Evolutionary conservation across 2,888 invertebrate genomes (phyloP).

Genomic region (Slavum lentiscoides): DNA sequence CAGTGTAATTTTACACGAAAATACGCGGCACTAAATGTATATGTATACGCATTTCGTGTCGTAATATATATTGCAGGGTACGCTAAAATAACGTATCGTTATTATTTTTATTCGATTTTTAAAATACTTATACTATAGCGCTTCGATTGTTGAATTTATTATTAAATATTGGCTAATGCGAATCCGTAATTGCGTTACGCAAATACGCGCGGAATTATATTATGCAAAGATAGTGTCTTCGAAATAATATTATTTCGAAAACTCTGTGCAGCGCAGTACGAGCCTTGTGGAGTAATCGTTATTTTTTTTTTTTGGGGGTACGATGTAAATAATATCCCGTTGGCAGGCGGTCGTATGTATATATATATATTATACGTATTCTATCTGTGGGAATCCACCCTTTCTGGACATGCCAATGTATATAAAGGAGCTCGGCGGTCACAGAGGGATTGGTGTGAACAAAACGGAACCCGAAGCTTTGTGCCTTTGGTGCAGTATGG

Average conservation of each 20-base stretch:
- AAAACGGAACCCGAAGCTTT: slow-evolving; percentile 38
- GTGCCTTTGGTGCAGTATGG: slow-evolving; percentile 25
- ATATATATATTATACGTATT: neutral
- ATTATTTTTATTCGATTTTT: neutral
- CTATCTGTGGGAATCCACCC: neutral
- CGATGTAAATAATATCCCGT: neutral
- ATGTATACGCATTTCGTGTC: neutral
- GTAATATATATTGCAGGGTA: no score
- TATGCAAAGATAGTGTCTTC: neutral
- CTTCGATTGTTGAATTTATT: neutral
- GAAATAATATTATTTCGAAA: neutral
- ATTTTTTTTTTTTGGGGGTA: neutral
- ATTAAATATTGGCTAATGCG: neutral
- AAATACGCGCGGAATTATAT: neutral
- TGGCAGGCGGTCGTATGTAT: neutral
- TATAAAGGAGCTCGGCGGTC: slow-evolving; percentile 22
- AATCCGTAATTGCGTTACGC: neutral
- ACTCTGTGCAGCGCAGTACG: neutral
- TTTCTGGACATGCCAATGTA: neutral
- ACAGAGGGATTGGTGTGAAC: slow-evolving; percentile 46
- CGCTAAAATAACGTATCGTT: no score
- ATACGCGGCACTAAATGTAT: neutral
- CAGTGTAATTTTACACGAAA: neutral
- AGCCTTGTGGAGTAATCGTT: neutral
- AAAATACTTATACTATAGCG: neutral